Evolutionary conservation across 2,113 vertebrate genomes (phyloP).

Genomic region (Dromiciops gliroides): DNA sequence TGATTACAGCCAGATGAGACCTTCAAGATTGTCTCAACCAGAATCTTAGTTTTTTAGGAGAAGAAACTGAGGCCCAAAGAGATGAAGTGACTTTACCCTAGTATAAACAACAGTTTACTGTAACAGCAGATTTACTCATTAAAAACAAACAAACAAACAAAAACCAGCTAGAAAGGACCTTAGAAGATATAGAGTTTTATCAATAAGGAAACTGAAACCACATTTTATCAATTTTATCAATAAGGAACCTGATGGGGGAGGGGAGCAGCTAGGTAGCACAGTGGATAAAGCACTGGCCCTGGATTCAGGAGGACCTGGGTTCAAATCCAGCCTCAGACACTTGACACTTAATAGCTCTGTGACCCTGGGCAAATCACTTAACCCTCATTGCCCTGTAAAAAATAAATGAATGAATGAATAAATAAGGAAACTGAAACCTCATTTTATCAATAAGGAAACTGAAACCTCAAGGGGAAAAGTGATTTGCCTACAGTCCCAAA

Average conservation of each 20-base stretch:
- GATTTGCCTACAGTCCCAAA: background rate
- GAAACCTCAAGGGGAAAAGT: background rate
- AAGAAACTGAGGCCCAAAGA: background rate
- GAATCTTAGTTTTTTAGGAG: background rate
- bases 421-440: no score
- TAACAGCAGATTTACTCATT: background rate
- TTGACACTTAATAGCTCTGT: no score
- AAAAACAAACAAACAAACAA: no score
- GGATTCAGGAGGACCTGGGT: no score
- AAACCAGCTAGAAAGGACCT: background rate
- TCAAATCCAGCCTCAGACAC: no score
- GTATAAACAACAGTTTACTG: no score
- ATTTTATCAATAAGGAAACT: background rate
- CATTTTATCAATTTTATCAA: background rate
- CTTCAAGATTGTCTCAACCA: background rate
- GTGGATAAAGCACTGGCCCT: no score
- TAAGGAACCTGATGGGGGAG: background rate
- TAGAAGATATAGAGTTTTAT: no score
- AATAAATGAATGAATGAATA: no score
- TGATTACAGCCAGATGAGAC: background rate
- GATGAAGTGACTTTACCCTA: background rate
- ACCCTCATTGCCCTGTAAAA: no score
- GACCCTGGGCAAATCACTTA: no score
- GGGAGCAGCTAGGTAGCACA: no score
- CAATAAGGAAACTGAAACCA: background rate